These are phyloP conservation scores for Phenganax stokvisi DNA, from an alignment of 92 coral and sea anemone genomes.

Conservation along the genomic window DNA sequence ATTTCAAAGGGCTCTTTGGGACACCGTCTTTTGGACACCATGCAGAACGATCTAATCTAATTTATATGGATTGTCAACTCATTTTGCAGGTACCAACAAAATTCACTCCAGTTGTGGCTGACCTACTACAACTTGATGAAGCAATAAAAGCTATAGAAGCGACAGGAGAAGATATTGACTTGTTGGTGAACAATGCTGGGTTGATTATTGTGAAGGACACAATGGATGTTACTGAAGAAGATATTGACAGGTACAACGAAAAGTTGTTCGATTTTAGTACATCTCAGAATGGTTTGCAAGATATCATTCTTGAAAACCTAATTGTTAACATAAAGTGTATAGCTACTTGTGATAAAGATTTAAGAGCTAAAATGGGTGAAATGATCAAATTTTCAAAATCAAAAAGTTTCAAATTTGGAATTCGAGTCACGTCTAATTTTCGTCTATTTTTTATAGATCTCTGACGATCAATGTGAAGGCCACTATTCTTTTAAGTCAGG, in stretches of 20 bases:
- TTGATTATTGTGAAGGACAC: constrained; percentile 4
- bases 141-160: constrained; percentile 14
- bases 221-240: constrained; percentile 19
- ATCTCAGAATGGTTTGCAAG: no score
- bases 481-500: constrained; percentile 29
- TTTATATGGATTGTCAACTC: no score
- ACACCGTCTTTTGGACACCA: no score
- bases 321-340: no score
- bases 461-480: constrained; percentile 18
- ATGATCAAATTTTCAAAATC: no score
- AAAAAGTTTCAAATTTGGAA: no score
- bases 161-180: constrained; percentile 5
- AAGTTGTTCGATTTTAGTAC: no score
- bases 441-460: not conserved
- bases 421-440: not conserved
- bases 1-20: no score
- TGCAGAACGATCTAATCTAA: no score
- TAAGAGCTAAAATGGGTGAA: no score
- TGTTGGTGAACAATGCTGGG: constrained; percentile 12
- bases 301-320: no score
- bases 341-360: no score
- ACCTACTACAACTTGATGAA: constrained; percentile 5
- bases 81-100: constrained; percentile 1
- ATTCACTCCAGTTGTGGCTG: constrained; percentile 16
- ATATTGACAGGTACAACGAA: constrained; percentile 1